A percentile compares a stretch with the other conserved stretches of the same genome.
Conservation (phyloP, 2,888 invertebrate genomes). For the Hoplodrina ambigua region DNA sequence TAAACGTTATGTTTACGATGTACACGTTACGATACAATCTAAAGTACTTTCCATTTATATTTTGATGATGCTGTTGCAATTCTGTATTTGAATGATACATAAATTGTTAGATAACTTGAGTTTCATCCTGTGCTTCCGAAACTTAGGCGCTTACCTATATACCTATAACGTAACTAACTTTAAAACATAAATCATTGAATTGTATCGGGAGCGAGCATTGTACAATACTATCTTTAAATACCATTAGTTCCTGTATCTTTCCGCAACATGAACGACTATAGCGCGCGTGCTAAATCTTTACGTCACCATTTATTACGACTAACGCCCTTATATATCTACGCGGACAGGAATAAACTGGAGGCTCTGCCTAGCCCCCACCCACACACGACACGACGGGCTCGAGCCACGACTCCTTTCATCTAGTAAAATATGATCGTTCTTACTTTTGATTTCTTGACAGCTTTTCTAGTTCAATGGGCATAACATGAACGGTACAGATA, state of each 20-base stretch:
- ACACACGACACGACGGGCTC: slow-evolving; percentile 31
- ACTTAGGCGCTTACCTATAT: background rate
- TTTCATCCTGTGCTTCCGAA: background rate
- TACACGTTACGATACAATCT: slow-evolving; percentile 41
- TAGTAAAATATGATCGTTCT: slow-evolving; percentile 38
- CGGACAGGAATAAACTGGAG: slow-evolving; percentile 61
- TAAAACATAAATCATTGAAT: slow-evolving; percentile 54
- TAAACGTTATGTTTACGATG: slow-evolving; percentile 39
- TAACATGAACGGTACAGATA: slow-evolving; percentile 29
- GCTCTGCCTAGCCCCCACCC: slow-evolving; percentile 48
- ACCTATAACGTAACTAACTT: background rate
- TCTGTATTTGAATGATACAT: slow-evolving; percentile 10
- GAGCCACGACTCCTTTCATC: slow-evolving; percentile 36
- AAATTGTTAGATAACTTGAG: background rate
- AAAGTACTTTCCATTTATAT: slow-evolving; percentile 21
- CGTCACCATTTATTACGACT: slow-evolving; percentile 69
- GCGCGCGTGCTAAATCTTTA: slow-evolving; percentile 70
- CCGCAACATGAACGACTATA: slow-evolving; percentile 74
- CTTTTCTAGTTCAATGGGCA: slow-evolving; percentile 33
- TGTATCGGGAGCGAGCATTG: slow-evolving; percentile 48
- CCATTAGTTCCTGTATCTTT: slow-evolving; percentile 76
- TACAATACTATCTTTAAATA: slow-evolving; percentile 67
- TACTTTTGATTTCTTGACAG: slow-evolving; percentile 41
- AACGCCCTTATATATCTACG: slow-evolving; percentile 62
- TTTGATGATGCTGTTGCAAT: slow-evolving; percentile 3